These are phyloP conservation scores for Ophiodon elongatus DNA, from an alignment of 2,113 vertebrate species.

Conservation along the genomic window DNA sequence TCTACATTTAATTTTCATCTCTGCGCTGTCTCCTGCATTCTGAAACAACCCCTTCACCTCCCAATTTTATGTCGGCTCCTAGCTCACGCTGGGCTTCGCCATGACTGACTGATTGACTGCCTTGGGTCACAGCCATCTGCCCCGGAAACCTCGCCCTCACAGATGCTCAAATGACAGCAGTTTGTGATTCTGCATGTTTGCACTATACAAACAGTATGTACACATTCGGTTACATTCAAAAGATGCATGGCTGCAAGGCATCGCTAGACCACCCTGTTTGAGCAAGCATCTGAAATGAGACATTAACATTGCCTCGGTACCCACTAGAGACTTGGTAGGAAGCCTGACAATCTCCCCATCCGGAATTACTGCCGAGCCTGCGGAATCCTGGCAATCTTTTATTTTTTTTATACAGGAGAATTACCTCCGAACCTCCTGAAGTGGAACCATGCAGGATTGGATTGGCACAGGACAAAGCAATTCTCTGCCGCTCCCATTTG, in stretches of 20 bases:
- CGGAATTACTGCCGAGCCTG: slow-evolving; percentile 68
- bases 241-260: slow-evolving; percentile 46
- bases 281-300: slow-evolving; percentile 67
- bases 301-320: slow-evolving; percentile 50
- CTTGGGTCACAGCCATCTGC: slow-evolving; percentile 74
- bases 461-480: slow-evolving; percentile 73
- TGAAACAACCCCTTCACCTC: slow-evolving; percentile 31
- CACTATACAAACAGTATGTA: slow-evolving; percentile 6
- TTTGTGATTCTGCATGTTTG: slow-evolving; percentile 39
- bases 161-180: slow-evolving; percentile 30
- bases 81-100: slow-evolving; percentile 36
- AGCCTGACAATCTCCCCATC: slow-evolving; percentile 66
- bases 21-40: background rate
- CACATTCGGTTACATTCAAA: slow-evolving; percentile 35
- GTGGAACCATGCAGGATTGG: slow-evolving; percentile 75
- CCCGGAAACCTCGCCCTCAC: slow-evolving; percentile 50
- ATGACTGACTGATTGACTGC: slow-evolving; percentile 63
- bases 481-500: slow-evolving; percentile 61
- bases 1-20: background rate
- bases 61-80: background rate
- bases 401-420: slow-evolving; percentile 46
- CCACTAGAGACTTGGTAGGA: slow-evolving; percentile 59
- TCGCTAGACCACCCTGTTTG: slow-evolving; percentile 41
- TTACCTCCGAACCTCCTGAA: slow-evolving; percentile 75
- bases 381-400: slow-evolving; percentile 72